phyloP scores from a whole-genome alignment of 1,140 invertebrate species.

The Brachionus asplanchnoidis region DNA sequence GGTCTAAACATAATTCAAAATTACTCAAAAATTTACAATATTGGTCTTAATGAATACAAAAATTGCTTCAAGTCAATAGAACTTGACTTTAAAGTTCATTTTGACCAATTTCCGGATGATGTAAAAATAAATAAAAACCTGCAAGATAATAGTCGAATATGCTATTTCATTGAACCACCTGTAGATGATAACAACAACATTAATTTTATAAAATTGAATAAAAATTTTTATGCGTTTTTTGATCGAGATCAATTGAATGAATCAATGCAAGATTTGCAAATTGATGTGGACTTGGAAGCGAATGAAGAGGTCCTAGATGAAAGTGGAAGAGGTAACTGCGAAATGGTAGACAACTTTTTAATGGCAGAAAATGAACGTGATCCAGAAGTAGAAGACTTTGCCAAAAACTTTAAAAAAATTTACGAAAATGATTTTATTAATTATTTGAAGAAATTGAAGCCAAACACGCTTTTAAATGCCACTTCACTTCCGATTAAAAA shows the following conservation, averaged over 20 bases:
- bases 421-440: conserved; percentile 16
- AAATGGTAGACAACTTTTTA: not conserved
- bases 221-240: conserved; percentile 9
- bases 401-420: conserved; percentile 1
- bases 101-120: not conserved
- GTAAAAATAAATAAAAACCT: not conserved
- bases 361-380: not conserved
- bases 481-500: conserved; percentile 32
- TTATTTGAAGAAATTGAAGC: conserved; percentile 2
- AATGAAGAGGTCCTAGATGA: not conserved
- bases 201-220: not conserved
- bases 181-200: conserved; percentile 8
- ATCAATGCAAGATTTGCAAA: not conserved
- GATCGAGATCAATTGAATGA: not conserved
- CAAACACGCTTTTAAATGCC: not conserved
- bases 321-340: not conserved
- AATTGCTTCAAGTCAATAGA: conserved; percentile 26
- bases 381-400: conserved; percentile 38
- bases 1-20: not conserved
- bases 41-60: conserved; percentile 4
- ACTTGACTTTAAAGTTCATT: not conserved
- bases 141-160: not conserved
- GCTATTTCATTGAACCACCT: conserved; percentile 7
- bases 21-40: not conserved
- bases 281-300: not conserved